Evolutionary conservation across 2,113 vertebrate species (phyloP).

Genomic region (Poecilia latipinna): DNA sequence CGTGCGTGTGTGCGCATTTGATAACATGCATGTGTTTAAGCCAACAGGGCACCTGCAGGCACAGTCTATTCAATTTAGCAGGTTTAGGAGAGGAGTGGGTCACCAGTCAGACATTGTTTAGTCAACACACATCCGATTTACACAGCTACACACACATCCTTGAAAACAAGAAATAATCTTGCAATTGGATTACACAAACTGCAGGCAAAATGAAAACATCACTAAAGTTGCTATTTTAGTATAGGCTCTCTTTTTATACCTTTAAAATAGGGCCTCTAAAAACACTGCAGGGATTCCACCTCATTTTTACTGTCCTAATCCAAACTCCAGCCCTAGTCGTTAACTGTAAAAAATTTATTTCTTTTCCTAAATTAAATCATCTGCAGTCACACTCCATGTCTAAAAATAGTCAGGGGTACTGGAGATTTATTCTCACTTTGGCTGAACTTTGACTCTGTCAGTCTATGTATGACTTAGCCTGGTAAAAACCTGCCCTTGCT

Average conservation of each 20-base stretch:
- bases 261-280: background rate
- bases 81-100: slow-evolving; percentile 50
- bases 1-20: background rate
- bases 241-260: background rate
- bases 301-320: background rate
- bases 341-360: no score
- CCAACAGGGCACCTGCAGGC: slow-evolving; percentile 45
- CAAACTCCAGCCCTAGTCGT: no score
- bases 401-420: no score
- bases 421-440: no score
- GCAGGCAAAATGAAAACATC: background rate
- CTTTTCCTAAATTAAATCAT: no score
- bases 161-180: background rate
- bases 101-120: slow-evolving; percentile 58
- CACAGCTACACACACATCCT: slow-evolving; percentile 1
- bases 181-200: background rate
- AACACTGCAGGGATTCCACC: no score
- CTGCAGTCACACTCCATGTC: no score
- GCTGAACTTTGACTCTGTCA: no score
- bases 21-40: slow-evolving; percentile 7
- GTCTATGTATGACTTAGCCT: no score
- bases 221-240: background rate
- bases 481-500: no score
- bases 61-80: slow-evolving; percentile 58
- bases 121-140: slow-evolving; percentile 41